Evolutionary conservation across 2,113 vertebrate species (phyloP).

Genomic region (Thymallus thymallus): DNA sequence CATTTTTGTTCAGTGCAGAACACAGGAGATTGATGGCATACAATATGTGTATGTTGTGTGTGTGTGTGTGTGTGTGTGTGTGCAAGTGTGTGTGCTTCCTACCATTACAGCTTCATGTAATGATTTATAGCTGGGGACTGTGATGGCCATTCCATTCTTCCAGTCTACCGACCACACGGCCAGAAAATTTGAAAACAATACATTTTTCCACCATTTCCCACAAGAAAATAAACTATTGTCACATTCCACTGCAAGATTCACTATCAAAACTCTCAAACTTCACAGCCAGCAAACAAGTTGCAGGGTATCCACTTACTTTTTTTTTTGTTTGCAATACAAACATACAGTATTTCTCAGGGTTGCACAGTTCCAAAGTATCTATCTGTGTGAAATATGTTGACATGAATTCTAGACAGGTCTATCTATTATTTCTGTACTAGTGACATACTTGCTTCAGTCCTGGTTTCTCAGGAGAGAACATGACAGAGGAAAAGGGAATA

Average conservation of each 20-base stretch:
- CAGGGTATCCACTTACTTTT: neutral
- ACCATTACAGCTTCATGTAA: neutral
- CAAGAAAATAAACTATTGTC: neutral
- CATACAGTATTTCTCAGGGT: neutral
- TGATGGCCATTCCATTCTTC: neutral
- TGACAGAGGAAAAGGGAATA: constrained; percentile 16
- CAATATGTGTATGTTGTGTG: too few species aligned
- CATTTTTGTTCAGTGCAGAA: too few species aligned
- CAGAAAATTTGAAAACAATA: constrained; percentile 4
- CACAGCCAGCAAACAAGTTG: neutral
- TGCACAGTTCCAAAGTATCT: neutral
- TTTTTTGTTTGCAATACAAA: too few species aligned
- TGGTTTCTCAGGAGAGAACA: constrained; percentile 24
- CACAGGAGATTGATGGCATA: too few species aligned
- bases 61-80: too few species aligned
- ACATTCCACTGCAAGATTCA: constrained; percentile 1
- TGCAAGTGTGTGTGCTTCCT: neutral
- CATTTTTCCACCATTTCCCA: neutral
- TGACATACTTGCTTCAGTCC: constrained; percentile 17
- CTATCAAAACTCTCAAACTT: neutral
- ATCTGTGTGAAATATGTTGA: constrained; percentile 8
- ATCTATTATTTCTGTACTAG: neutral
- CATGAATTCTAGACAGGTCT: neutral
- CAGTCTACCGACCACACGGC: neutral
- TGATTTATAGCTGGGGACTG: constrained; percentile 14